Base-by-base conservation (phyloP, 2,888 invertebrate species). In the Atethmia centrago region DNA sequence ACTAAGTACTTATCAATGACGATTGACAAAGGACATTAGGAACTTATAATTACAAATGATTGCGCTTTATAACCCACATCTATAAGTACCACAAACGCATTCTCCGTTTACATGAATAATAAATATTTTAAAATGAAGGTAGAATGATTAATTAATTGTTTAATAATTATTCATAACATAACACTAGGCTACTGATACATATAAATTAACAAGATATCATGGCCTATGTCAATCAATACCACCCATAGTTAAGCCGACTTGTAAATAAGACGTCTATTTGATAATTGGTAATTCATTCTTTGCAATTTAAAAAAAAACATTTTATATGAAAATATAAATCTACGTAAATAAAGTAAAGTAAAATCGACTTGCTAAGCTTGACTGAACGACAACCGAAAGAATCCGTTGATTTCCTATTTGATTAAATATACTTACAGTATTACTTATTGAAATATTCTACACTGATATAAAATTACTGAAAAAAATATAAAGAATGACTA, bases 121-220 rank as follows among this genome's bases (percentile, higher is more conserved):
- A 80, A 77, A 31, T 62, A 66, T 56, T 51, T 53, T 56, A 66
- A 62, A 77, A 77, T 62, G 53, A 79, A 69, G 56, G 62, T 47
- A 61, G 28, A 61, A 68, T 73, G 47, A 68, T 68, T 55, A 69
- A 79, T 83, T 66, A 58, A 63, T 70, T 68, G 53, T 58, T 51
- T 58, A 2, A 64, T 74, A 70, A 69, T 64, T 79, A 82, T 82
- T 65, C 56, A 59, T 47, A 66, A 77, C 14, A 45, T 70, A 58
- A 66, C 61, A 77, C 78, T 58, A 1, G 0, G 31, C 19, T 62
- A 36, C 55, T 65, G 78, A 77, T 70, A 66, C 77, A 77, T 71
- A 71, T 77, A 45, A 79, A 79, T 51, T 77, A 47, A 28, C 28
- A 7, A 10, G 47, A 28, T 51, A 25, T 67, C 61, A 71, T 25